A percentile compares a stretch with the other conserved stretches of the same genome.
Conservation (phyloP, 2,888 invertebrate species). For the Drosophila birchii region DNA sequence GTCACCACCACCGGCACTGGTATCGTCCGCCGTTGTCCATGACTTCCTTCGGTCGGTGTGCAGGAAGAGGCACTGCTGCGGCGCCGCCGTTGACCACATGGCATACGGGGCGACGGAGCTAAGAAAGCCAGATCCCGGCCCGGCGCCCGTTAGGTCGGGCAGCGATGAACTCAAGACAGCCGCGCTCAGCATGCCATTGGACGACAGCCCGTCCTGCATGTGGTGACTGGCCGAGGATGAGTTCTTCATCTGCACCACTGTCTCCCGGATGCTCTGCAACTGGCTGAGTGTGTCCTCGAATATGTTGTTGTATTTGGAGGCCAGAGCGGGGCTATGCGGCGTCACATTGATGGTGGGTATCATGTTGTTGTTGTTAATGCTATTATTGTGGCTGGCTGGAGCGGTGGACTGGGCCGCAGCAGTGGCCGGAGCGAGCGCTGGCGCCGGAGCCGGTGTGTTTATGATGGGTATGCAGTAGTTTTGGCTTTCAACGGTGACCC, state of each 20-base stretch:
- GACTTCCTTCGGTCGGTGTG: constrained; percentile 88
- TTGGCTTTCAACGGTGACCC: constrained; percentile 73
- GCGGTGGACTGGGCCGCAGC: constrained; percentile 44
- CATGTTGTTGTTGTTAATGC: constrained; percentile 83
- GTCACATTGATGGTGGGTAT: constrained; percentile 95
- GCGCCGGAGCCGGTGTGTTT: constrained; percentile 70
- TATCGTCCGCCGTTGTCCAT: constrained; percentile 94
- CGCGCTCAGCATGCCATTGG: constrained; percentile 78
- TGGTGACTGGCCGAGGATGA: constrained; percentile 77
- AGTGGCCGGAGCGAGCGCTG: constrained; percentile 58
- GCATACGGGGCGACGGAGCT: constrained; percentile 51
- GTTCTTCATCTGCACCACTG: constrained; percentile 85
- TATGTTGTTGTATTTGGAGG: constrained; percentile 89
- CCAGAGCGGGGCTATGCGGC: constrained; percentile 93
- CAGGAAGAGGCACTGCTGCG: constrained; percentile 83
- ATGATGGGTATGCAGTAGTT: constrained; percentile 83
- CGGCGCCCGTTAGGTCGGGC: constrained; percentile 80
- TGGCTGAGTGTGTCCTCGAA: constrained; percentile 85
- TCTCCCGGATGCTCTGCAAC: constrained; percentile 84
- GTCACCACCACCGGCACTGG: constrained; percentile 86
- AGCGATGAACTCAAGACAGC: constrained; percentile 81
- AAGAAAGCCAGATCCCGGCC: constrained; percentile 42
- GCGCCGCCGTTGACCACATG: constrained; percentile 82
- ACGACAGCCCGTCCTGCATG: constrained; percentile 75
- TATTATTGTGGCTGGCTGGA: constrained; percentile 46